These are phyloP conservation scores for Odontothrips loti DNA, from an alignment of 2,888 invertebrate species.

Conservation along the genomic window DNA sequence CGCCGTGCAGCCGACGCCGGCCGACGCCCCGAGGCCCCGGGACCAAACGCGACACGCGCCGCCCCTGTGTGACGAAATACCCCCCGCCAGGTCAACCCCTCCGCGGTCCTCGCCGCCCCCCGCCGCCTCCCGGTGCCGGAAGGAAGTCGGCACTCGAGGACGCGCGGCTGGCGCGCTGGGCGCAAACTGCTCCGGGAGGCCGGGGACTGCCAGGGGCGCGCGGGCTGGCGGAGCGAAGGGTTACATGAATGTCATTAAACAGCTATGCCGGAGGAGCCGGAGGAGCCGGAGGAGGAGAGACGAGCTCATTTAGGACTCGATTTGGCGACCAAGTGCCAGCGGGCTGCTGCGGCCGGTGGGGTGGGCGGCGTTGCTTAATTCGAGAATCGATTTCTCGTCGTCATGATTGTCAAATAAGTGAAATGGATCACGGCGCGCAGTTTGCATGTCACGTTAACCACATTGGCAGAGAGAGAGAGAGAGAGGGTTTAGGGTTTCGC, in stretches of 20 bases:
- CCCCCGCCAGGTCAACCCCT: not conserved
- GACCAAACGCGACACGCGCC: not conserved
- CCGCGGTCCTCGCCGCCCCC: not conserved
- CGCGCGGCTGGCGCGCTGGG: not conserved
- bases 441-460: too few species aligned
- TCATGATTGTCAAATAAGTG: too few species aligned
- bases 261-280: not conserved
- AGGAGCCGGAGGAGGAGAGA: not conserved
- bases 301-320: not conserved
- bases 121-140: not conserved
- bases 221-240: not conserved
- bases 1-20: too few species aligned
- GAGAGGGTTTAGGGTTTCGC: too few species aligned
- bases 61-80: slow-evolving; percentile 4
- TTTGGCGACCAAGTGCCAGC: not conserved
- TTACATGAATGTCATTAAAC: not conserved
- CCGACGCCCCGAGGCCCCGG: too few species aligned
- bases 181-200: not conserved
- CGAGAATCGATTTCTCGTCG: too few species aligned
- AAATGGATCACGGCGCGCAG: too few species aligned
- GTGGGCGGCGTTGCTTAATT: too few species aligned
- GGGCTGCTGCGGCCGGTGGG: too few species aligned
- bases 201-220: not conserved
- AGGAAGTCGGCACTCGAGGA: slow-evolving; percentile 5
- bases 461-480: too few species aligned